phyloP scores from a whole-genome alignment of 2,797 vertebrate genomes.

The Onychomys leucogaster region DNA sequence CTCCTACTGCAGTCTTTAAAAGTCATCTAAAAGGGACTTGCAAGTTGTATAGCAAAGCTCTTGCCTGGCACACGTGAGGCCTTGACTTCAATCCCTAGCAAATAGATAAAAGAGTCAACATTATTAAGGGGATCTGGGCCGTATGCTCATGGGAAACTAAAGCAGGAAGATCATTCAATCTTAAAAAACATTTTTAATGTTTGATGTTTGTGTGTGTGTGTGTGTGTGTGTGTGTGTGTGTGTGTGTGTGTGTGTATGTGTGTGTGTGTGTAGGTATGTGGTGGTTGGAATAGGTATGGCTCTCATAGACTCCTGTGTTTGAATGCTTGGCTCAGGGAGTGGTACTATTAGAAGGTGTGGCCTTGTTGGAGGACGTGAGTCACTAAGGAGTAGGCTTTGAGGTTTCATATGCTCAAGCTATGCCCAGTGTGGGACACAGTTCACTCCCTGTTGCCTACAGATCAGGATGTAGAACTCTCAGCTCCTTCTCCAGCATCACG shows the following conservation, averaged over 20 bases:
- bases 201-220: background rate
- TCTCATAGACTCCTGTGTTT: background rate
- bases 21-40: background rate
- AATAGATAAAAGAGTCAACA: background rate
- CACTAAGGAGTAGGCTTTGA: background rate
- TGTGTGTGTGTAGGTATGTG: too few relatives aligned
- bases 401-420: background rate
- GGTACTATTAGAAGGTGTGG: background rate
- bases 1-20: conserved; percentile 18
- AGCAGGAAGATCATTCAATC: background rate
- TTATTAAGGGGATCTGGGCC: background rate
- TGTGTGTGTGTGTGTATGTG: background rate
- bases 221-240: background rate
- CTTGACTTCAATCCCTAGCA: background rate
- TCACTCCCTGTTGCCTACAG: background rate
- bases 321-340: background rate
- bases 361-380: background rate
- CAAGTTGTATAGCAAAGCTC: background rate
- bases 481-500: background rate
- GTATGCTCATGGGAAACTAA: background rate
- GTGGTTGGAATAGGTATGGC: background rate
- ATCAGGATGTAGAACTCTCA: background rate
- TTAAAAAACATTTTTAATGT: background rate
- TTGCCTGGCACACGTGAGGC: too few relatives aligned
- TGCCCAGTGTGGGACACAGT: background rate